These are phyloP conservation scores for Bubalus kerabau DNA, from an alignment of 2,113 vertebrate species.

Conservation along the genomic window DNA sequence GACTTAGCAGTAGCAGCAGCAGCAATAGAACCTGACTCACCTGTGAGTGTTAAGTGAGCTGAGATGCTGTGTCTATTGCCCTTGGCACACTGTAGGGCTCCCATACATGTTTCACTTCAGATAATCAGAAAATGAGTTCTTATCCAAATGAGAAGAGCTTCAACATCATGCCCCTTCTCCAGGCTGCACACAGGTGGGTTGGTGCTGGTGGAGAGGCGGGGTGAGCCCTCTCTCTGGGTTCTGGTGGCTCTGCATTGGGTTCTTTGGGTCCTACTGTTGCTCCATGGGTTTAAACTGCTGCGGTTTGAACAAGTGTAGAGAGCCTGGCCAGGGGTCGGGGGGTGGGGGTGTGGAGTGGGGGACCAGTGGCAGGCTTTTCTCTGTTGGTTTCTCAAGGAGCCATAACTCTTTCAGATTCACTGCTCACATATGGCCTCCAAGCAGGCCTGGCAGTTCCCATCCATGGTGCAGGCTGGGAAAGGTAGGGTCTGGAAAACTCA, in stretches of 20 bases:
- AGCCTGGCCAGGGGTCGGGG: background rate
- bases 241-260: background rate
- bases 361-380: conserved; percentile 8
- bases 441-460: conserved; percentile 50
- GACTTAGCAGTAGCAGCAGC: background rate
- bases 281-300: background rate
- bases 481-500: conserved; percentile 71
- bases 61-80: background rate
- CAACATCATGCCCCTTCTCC: background rate
- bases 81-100: background rate
- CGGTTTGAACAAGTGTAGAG: background rate
- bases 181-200: background rate
- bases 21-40: background rate
- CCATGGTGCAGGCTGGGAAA: conserved; percentile 33
- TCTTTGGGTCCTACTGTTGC: background rate
- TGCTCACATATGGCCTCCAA: conserved; percentile 57
- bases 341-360: background rate
- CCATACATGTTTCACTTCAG: background rate
- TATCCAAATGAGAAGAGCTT: background rate
- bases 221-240: background rate
- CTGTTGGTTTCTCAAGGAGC: conserved; percentile 34
- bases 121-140: background rate
- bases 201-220: background rate
- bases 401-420: conserved; percentile 64
- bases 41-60: background rate